Base-by-base conservation (phyloP, 2,888 invertebrate genomes). In the Synergus itoensis region DNA sequence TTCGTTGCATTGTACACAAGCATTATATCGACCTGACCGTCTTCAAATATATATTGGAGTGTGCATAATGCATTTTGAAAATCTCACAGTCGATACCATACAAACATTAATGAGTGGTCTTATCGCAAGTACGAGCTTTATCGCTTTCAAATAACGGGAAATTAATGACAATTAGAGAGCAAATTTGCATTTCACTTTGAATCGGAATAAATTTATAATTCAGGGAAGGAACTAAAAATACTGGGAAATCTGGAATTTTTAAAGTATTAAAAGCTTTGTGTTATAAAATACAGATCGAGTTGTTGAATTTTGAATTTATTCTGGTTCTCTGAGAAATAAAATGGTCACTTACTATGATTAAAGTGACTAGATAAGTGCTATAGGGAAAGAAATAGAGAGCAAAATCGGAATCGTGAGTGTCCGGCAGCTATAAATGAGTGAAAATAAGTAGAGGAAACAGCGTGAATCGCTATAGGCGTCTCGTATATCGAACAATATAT, bases 361-460 rank as follows among this genome's bases (percentile, higher is more conserved):
- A 36, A 53, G 36, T n/a, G 73, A 73, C 36, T 36, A 16, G 11
- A 36, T 48, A 73, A 53, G n/a, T 36, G 45, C 45, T 69, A n/a
- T 21, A 36, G 48, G 9, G 28, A 28, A 36, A 45, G 12, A 53
- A 53, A 73, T 73, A 53, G 28, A 53, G 73, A 73, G 73, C 12
- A 73, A 73, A 73, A n/a, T 36, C 48, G 36, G 48, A 73, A 53
- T 73, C 73, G 53, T 73, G 40, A 53, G 36, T 53, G 53, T 40
- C 73, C 48, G 40, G 45, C 53, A 53, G 73, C 53, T 73, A 73
- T 73, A 73, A 73, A 73, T 73, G 73, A 53, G 73, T 73, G 73
- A 53, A 53, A 73, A 73, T 53, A 73, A 40, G 73, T 73, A 73
- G 11, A 53, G n/a, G 53, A 36, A 73, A 53, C 36, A 40, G 36